Base-by-base conservation (phyloP, 1,140 invertebrate genomes). In the Limonius californicus region DNA sequence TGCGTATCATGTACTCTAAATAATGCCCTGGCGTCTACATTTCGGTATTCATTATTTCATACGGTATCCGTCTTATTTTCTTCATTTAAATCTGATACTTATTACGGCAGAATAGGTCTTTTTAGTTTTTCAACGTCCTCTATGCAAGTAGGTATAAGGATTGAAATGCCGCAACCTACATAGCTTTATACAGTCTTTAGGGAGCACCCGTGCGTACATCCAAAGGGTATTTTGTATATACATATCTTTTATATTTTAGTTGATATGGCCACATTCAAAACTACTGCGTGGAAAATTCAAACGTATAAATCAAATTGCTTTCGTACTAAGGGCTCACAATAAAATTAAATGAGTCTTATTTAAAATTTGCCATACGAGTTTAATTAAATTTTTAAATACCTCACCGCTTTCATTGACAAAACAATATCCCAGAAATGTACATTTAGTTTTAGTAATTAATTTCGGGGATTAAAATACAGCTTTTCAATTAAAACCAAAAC, bases 231-330 rank as follows among this genome's bases (percentile, higher is more conserved):
- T 50, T 50, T 50, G 45, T 50, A 50, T 50, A 50, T 50, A 50
- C 45, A 50, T 50, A 50, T 50, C 45, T 50, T 50, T 50, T 50
- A 50, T 50, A 50, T 50, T 50, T 50, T 50, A 50, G 45, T 50
- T 50, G 45, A 50, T 50, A 50, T 50, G 45, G 6, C 19, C 19
- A 18, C n/a, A 50, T 50, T 50, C 45, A 14, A 50, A 50, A 18
- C 45, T 50, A 50, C 1, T 18, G 6, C 14, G 45, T 14, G 45
- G n/a, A 50, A 50, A 50, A 50, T 50, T 6, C 45, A 50, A 50
- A 50, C 45, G 45, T 50, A 50, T 50, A 50, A 50, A 50, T 50
- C 45, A 50, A 50, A 50, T 50, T 50, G 45, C 8, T 18, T 50
- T 50, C 45, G 11, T 50, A 18, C 23, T 27, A 27, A 27, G 23